Base-by-base conservation (phyloP, 1,140 invertebrate species). In the Gryon sp. region DNA sequence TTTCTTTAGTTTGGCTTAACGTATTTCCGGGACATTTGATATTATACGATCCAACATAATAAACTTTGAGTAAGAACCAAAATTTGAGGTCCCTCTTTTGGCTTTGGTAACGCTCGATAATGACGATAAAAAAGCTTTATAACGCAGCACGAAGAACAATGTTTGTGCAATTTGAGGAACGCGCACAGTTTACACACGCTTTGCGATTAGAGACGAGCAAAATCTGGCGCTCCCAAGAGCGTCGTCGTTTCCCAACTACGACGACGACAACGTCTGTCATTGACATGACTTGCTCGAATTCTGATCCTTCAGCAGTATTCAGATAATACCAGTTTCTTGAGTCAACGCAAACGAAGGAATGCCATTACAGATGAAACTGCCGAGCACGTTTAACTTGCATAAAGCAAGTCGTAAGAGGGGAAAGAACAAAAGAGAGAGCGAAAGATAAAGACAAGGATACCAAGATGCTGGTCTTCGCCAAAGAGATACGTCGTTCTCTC, bases 231-330 rank as follows among this genome's bases (percentile, higher is more conserved):
- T 65, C 59, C 74, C 63, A 48, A 16, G 53, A 72, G 60, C 34
- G 40, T 72, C 60, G 36, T 70, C 43, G n/a, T n/a, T n/a, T n/a
- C n/a, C n/a, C n/a, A n/a, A n/a, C n/a, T n/a, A n/a, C n/a, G n/a
- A n/a, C n/a, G n/a, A n/a, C 38, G n/a, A 14, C 8, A 24, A 60
- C 40, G 45, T 65, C 74, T 76, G 74, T 76, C 74, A 65, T 16
- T 19, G 53, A 60, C 65, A 76, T 65, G 43, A 65, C 60, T 46
- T 36, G 15, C 38, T 65, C 41, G 52, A 72, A 72, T 72, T 57
- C 60, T 70, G 59, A 77, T 62, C 59, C 52, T 66, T 55, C 43
- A 57, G 48, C 38, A 59, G 32, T 57, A 46, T 63, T 68, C 46
- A 60, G 72, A 68, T 50, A 62, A 73, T 57, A 73, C 41, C 34